phyloP scores from a whole-genome alignment of 1,140 invertebrate species.

The Neodiprion lecontei region DNA sequence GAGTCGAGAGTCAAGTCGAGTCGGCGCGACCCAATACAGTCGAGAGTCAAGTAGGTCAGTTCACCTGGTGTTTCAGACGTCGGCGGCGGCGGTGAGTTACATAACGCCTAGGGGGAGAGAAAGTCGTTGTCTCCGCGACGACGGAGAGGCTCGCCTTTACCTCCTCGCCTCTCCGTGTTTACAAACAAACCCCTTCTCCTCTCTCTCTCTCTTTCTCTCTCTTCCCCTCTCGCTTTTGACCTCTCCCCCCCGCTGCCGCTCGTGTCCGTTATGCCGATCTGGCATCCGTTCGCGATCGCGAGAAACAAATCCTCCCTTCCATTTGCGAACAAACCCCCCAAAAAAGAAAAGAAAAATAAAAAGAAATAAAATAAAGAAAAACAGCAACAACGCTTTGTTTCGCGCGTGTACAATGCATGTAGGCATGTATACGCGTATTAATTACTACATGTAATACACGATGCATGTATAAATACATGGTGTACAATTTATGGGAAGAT shows the following conservation, averaged over 20 bases:
- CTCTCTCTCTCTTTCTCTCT: slow-evolving; percentile 9
- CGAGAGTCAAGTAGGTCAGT: slow-evolving; percentile 52
- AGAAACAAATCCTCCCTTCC: neutral
- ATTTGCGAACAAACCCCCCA: neutral
- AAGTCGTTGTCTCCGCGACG: slow-evolving; percentile 30
- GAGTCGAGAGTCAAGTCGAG: neutral
- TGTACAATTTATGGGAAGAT: no score
- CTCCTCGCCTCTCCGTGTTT: slow-evolving; percentile 8
- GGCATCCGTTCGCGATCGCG: neutral
- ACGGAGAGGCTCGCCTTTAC: slow-evolving; percentile 18
- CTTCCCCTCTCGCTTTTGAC: slow-evolving; percentile 11
- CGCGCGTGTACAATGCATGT: neutral
- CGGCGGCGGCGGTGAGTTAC: slow-evolving; percentile 37
- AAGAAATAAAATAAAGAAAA: neutral
- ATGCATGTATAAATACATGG: no score
- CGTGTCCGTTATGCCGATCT: neutral
- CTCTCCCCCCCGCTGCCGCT: slow-evolving; percentile 1
- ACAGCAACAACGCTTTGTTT: neutral
- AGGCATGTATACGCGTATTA: no score
- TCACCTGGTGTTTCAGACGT: slow-evolving; percentile 34
- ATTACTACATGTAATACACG: no score
- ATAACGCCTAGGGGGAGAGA: slow-evolving; percentile 36
- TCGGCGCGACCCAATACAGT: neutral
- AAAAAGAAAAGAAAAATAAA: neutral
- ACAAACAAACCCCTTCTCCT: slow-evolving; percentile 4